Evolutionary conservation across 2,797 vertebrate genomes (phyloP), one percentile per base, ranked within the genome.

Genomic region (Dermochelys coriacea): DNA sequence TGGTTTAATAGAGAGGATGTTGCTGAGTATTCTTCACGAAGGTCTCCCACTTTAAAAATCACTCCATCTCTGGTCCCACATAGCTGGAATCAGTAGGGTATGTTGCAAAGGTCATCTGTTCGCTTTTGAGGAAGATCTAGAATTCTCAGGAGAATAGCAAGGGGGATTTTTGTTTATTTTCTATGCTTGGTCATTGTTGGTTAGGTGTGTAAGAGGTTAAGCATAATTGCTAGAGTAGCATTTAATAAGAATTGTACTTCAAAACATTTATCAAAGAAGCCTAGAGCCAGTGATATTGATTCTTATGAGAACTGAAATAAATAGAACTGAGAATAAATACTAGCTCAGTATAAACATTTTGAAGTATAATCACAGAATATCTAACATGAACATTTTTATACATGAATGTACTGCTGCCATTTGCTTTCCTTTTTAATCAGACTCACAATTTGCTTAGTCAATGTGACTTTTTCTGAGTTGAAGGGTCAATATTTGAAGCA

Each of bases 401-500:
- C 3, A 2, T 0, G 1, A 52, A 79, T 15, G 19, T 77, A 27
- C 80, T 77, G 9, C 21, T 92, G 9, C 45, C 47, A 1, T 79
- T 89, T 0, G 1, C 14, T 92, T 92, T 78, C 37, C 14, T 27
- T 85, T 84, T 74, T 74, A 29, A 59, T 87, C 47, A 45, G 37
- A 2, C 23, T 85, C 61, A 37, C 31, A 84, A 2, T 71, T 34
- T 87, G 90, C 54, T 88, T 85, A 91, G 47, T 31, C 29, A 4
- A 1, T 5, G 3, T 74, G 85, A 41, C 57, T 87, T 81, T 92
- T 92, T 88, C 81, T 87, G 71, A 91, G 54, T 51, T 52, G 68
- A 31, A 91, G 16, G 11, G 87, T 88, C 80, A 90, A 8, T 96
- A 85, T 84, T 90, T 79, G 77, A 94, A 92, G 49, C 88, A 84